Conservation (phyloP, 2,113 vertebrate genomes). For the Peromyscus polionotus region DNA sequence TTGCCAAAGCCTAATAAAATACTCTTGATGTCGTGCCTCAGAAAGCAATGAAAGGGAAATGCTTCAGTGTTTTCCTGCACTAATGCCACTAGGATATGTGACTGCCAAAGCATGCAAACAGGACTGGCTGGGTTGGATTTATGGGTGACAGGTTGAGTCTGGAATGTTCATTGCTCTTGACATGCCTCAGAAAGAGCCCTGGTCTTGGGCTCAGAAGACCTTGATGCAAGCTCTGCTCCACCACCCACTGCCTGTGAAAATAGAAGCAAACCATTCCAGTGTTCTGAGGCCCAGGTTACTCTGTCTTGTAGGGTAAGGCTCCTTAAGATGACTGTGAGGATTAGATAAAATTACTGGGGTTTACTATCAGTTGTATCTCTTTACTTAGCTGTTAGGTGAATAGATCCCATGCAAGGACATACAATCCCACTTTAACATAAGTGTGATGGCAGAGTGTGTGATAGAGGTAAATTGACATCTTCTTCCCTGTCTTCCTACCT, state of each 20-base stretch:
- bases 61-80: slow-evolving; percentile 57
- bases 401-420: neutral
- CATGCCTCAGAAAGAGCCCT: neutral
- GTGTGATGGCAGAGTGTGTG: neutral
- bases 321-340: neutral
- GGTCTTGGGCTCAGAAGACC: neutral
- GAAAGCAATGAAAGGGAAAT: slow-evolving; percentile 62
- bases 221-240: neutral
- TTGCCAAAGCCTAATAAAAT: slow-evolving; percentile 72
- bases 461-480: neutral
- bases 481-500: neutral
- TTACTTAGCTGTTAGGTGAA: neutral
- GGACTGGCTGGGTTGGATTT: slow-evolving; percentile 13
- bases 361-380: neutral
- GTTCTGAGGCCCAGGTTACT: neutral
- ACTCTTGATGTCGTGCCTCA: slow-evolving; percentile 52
- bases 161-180: slow-evolving; percentile 38
- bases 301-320: neutral
- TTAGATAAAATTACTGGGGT: neutral
- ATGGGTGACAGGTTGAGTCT: slow-evolving; percentile 41
- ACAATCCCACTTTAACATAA: neutral
- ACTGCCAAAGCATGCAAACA: slow-evolving; percentile 63
- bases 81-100: slow-evolving; percentile 26
- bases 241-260: neutral
- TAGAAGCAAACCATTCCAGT: neutral